Conservation (phyloP, 2,113 vertebrate genomes). For the Miniopterus natalensis region DNA sequence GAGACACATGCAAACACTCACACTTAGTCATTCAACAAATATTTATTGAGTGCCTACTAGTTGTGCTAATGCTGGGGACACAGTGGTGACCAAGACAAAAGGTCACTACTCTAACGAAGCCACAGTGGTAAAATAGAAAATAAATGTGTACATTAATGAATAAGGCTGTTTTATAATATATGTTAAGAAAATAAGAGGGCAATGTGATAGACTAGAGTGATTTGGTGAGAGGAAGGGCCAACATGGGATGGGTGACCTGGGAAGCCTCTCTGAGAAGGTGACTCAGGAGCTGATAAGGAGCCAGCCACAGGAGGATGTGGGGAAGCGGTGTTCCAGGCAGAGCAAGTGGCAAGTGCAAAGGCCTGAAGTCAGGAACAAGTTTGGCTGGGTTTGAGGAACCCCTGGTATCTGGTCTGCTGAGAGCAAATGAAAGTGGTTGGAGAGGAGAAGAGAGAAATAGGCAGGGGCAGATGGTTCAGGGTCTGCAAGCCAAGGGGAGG, state of each 20-base stretch:
- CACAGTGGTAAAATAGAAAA: not conserved
- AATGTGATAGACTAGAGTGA: not conserved
- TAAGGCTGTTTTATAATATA: not conserved
- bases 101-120: not conserved
- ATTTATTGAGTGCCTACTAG: not conserved
- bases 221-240: not conserved
- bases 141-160: not conserved
- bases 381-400: not conserved
- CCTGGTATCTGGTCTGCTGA: not conserved
- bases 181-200: not conserved
- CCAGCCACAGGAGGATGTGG: not conserved
- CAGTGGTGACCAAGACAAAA: not conserved
- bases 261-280: not conserved
- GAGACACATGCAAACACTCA: not conserved
- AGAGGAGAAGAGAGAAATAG: slow-evolving; percentile 11
- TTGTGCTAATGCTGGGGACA: not conserved
- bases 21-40: not conserved
- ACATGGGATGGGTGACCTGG: not conserved
- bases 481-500: not conserved
- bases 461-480: slow-evolving; percentile 11
- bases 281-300: not conserved
- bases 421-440: not conserved
- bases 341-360: not conserved
- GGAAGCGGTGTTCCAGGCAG: not conserved
- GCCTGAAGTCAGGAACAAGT: not conserved